These are phyloP conservation scores for Diuraphis noxia DNA, from an alignment of 1,140 invertebrate species.

Conservation along the genomic window DNA sequence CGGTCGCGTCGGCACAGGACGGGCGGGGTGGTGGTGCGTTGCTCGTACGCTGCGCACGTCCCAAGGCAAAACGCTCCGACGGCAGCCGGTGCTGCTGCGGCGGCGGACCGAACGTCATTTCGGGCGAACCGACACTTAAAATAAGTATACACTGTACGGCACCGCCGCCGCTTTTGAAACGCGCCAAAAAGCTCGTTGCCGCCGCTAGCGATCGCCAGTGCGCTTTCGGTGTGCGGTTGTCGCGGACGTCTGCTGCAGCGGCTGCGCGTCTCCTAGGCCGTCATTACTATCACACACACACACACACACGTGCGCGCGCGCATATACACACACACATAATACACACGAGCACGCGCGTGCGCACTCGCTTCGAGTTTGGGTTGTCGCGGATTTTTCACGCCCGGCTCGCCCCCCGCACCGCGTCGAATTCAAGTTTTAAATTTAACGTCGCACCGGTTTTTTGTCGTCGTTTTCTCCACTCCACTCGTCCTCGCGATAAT, in stretches of 20 bases:
- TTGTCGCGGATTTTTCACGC: neutral
- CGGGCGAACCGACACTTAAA: constrained; percentile 39
- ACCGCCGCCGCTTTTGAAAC: constrained; percentile 26
- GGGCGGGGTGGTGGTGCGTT: neutral
- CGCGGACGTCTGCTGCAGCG: constrained; percentile 35
- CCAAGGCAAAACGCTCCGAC: constrained; percentile 4
- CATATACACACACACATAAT: too few species aligned
- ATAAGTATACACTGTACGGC: constrained; percentile 31
- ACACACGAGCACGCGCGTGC: neutral
- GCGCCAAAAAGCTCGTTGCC: constrained; percentile 49
- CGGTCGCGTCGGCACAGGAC: neutral
- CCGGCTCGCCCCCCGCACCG: too few species aligned
- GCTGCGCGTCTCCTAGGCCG: neutral
- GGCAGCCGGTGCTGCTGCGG: constrained; percentile 17
- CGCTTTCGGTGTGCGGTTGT: constrained; percentile 50
- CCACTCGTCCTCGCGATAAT: too few species aligned
- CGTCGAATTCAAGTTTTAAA: neutral
- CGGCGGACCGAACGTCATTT: constrained; percentile 27
- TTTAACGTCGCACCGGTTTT: neutral
- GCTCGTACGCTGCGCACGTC: neutral
- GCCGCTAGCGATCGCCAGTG: constrained; percentile 52
- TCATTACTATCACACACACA: neutral
- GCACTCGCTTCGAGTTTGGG: neutral
- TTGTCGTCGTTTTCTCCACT: too few species aligned
- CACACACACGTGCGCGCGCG: neutral